Conservation (phyloP, 2,113 vertebrate species). For the Rhegmatorhina hoffmannsi region DNA sequence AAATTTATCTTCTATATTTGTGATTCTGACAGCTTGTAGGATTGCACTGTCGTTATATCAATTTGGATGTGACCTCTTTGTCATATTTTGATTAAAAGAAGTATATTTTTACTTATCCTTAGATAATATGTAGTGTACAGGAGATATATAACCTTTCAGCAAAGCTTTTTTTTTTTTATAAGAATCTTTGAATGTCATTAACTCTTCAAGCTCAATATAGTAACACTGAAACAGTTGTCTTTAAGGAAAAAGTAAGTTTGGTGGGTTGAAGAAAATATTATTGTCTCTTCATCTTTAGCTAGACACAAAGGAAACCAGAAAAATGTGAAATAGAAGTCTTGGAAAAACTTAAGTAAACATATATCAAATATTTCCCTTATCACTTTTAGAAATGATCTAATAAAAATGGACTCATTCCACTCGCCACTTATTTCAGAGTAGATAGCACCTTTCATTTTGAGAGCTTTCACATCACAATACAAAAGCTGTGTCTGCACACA, state of each 20-base stretch:
- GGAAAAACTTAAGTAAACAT: neutral
- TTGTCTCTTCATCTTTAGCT: neutral
- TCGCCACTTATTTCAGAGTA: neutral
- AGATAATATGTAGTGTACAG: neutral
- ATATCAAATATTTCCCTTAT: neutral
- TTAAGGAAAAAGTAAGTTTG: neutral
- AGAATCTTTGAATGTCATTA: neutral
- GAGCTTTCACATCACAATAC: neutral
- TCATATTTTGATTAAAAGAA: constrained; percentile 62
- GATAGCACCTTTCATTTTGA: neutral
- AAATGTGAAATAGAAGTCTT: neutral
- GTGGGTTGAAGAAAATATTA: neutral
- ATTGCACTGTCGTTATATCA: constrained; percentile 58
- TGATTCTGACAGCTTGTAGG: constrained; percentile 61
- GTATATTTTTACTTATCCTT: constrained; percentile 19
- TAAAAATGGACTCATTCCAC: neutral
- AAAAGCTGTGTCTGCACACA: neutral
- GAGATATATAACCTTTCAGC: constrained; percentile 2
- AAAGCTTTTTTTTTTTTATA: neutral
- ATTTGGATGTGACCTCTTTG: constrained; percentile 41
- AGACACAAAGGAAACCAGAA: neutral
- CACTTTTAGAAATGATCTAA: neutral
- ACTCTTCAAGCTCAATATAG: neutral
- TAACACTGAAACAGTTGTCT: neutral
- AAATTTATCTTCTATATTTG: constrained; percentile 58